Base-by-base conservation (phyloP, 1,140 invertebrate species). In the Hesperophylax magnus region DNA sequence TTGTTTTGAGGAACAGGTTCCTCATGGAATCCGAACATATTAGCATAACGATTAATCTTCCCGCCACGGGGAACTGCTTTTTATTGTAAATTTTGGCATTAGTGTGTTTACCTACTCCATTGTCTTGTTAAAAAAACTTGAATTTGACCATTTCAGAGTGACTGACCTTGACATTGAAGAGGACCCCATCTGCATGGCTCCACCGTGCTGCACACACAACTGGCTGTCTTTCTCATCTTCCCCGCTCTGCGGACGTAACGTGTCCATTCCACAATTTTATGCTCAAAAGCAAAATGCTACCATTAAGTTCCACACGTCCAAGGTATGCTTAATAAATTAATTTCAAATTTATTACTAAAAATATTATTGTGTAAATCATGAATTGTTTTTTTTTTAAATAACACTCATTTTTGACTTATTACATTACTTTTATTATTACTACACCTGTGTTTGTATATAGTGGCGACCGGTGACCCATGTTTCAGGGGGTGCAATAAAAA, bases 131-230 rank as follows among this genome's bases (percentile, higher is more conserved):
- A 39, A n/a, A n/a, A n/a, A n/a, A 39, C 11, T 6, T 47, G 39
- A 47, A 47, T 47, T 47, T 47, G 39, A 47, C 11, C 18, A 58
- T 65, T 78, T 72, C 47, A 83, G 82, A 58, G 56, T 83, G 20
- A 52, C 53, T 11, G 82, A 83, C 72, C 22, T 83, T 14, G 82
- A 83, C 61, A 81, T 83, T 18, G 82, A 83, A 52, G 60, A 79
- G 14, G 82, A 83, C 34, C 52, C 71, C 11, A 20, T 52, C 11
- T 83, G 82, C 60, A 18, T 47, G 20, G 9, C 15, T 9, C 60
- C 77, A 6, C 71, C 58, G 22, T 83, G 82, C 54, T 83, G 82
- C 56, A 31, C 76, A 24, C 67, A 76, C 34, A 83, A 83, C 47
- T 83, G 82, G 82, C 20, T 81, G 58, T 78, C 79, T 11, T 60